phyloP scores from a whole-genome alignment of 2,113 vertebrate genomes.

The Paradisaea rubra region DNA sequence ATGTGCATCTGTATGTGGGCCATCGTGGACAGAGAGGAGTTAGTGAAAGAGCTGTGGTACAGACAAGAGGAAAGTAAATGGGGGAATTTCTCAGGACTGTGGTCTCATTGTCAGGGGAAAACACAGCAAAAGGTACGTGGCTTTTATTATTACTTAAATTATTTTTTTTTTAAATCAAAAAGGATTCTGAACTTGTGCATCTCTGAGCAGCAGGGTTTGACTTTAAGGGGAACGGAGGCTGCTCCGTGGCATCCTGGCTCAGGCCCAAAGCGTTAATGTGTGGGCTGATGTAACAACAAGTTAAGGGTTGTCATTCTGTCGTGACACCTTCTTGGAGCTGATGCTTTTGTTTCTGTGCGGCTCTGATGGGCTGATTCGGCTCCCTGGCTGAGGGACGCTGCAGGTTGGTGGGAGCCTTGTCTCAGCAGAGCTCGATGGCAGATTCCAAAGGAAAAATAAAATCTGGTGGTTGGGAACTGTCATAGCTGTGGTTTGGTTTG shows the following conservation, averaged over 20 bases:
- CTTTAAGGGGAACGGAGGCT: background rate
- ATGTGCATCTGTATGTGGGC: slow-evolving; percentile 27
- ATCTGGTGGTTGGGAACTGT: slow-evolving; percentile 47
- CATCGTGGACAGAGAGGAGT: background rate
- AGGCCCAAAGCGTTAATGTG: background rate
- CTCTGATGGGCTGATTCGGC: slow-evolving; percentile 18
- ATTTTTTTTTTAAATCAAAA: background rate
- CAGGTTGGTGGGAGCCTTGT: slow-evolving; percentile 35
- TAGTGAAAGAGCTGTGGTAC: background rate
- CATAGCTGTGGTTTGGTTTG: slow-evolving; percentile 16
- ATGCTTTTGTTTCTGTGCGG: background rate
- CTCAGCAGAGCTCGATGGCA: slow-evolving; percentile 36
- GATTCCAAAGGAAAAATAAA: slow-evolving; percentile 39
- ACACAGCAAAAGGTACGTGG: background rate
- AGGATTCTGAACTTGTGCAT: background rate
- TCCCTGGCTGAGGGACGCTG: slow-evolving; percentile 25
- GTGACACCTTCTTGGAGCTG: slow-evolving; percentile 61
- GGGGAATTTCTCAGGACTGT: background rate
- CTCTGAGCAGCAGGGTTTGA: background rate
- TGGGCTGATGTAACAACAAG: slow-evolving; percentile 56
- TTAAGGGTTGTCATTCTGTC: slow-evolving; percentile 50
- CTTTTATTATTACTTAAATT: background rate
- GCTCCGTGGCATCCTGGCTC: background rate
- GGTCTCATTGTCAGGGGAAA: background rate
- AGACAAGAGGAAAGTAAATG: background rate